Evolutionary conservation across 2,888 invertebrate species (phyloP).

Genomic region (Mamestra brassicae): DNA sequence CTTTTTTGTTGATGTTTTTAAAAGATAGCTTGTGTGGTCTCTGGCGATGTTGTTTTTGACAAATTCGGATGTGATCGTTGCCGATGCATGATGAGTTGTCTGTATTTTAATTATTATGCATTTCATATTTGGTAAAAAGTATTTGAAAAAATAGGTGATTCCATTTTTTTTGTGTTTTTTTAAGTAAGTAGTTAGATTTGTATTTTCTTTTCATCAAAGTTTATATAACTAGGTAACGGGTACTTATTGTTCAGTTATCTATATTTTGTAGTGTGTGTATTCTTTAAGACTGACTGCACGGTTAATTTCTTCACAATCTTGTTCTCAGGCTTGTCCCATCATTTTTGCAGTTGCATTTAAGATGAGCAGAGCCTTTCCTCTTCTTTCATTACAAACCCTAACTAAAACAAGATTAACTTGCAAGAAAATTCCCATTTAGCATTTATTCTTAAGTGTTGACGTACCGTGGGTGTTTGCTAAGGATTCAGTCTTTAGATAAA

Average conservation of each 20-base stretch:
- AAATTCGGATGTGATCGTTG: conserved; percentile 46
- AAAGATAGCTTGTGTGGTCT: conserved; percentile 66
- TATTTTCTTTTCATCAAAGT: too few species aligned
- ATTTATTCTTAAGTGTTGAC: conserved; percentile 57
- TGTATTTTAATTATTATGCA: conserved; percentile 22
- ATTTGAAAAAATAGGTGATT: too few species aligned
- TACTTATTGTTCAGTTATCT: too few species aligned
- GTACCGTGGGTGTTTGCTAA: conserved; percentile 62
- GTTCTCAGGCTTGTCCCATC: background rate
- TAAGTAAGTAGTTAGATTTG: background rate
- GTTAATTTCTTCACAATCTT: too few species aligned
- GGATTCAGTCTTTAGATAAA: conserved; percentile 57
- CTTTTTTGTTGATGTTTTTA: conserved; percentile 60
- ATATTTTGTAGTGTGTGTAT: too few species aligned
- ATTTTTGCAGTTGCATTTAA: background rate
- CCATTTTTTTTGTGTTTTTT: background rate
- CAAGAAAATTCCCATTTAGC: conserved; percentile 22
- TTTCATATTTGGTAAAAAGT: background rate
- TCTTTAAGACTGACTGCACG: too few species aligned
- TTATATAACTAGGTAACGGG: too few species aligned
- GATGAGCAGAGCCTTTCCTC: background rate
- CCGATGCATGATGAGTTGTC: conserved; percentile 7
- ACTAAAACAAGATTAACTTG: background rate
- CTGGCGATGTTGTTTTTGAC: conserved; percentile 44
- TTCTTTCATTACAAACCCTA: too few species aligned